These are phyloP conservation scores for Pteropus rufus DNA, from an alignment of 2,797 vertebrate genomes.

Conservation along the genomic window DNA sequence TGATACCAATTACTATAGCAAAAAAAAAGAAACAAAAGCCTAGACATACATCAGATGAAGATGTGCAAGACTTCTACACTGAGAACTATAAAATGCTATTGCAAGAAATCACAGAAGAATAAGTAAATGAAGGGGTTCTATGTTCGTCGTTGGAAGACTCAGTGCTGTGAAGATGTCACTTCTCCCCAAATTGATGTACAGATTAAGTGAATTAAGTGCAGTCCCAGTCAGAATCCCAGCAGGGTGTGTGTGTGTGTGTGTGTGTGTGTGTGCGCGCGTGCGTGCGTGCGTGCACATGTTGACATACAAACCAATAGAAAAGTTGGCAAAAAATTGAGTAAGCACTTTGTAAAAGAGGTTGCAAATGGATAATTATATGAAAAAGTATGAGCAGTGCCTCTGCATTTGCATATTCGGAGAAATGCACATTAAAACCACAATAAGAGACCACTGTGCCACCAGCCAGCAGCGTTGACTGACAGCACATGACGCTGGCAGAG, in stretches of 20 bases:
- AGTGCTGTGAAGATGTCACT: not conserved
- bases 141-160: not conserved
- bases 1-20: not conserved
- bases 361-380: not conserved
- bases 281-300: not conserved
- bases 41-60: not conserved
- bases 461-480: accelerated
- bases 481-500: accelerated
- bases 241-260: not conserved
- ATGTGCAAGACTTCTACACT: not conserved
- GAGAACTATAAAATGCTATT: not conserved
- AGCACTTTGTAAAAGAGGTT: not conserved
- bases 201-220: not conserved
- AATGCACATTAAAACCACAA: not conserved
- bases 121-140: not conserved
- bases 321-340: not conserved
- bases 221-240: not conserved
- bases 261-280: not conserved
- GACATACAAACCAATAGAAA: not conserved
- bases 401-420: not conserved
- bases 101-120: not conserved
- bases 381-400: not conserved
- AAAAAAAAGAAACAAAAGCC: too few species aligned
- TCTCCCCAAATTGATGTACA: not conserved
- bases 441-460: not conserved